Evolutionary conservation across 2,113 vertebrate genomes (phyloP), one percentile per base, ranked within the genome.

Genomic region (Galeopterus variegatus): DNA sequence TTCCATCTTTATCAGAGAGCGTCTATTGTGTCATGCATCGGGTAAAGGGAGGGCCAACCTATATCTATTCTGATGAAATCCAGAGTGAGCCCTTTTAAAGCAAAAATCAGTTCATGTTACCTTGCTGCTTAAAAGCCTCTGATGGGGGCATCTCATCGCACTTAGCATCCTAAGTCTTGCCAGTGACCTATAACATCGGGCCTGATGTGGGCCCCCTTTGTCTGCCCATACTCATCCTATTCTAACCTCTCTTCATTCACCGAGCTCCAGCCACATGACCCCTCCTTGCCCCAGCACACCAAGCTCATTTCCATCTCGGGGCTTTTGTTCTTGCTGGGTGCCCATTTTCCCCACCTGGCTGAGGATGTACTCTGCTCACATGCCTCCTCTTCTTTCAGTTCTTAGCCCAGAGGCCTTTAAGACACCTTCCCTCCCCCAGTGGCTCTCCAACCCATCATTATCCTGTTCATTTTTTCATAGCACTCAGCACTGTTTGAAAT

Each of bases 1-100:
- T 75, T 64, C 65, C 48, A 50, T 56, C 13, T 93, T 28, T 52
- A 8, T 85, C n/a, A 54, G 54, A 7, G 28, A 60, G 41, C 9
- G 8, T 31, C 41, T 1, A 1, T 21, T 58, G 31, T 64, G 65
- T 81, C 33, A 6, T 33, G 48, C 5, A 23, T n/a, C 14, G 17
- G 50, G 56, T 69, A 60, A 50, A 36, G 18, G 52, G 67, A 92
- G 50, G 64, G 24, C 88, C 50, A n/a, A 28, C 19, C 54, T 62
- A 21, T 48, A 6, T 79, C 33, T n/a, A 65, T 85, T 73, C 95
- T 87, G 67, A n/a, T 96, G 82, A 89, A 26, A 31, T 87, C 54
- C 50, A 54, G 56, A 60, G 60, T 45, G 36, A 87, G 64, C 7
- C 7, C 31, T 90, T 81, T 52, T 41, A 90, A 82, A 93, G 87